Base-by-base conservation (phyloP, 2,797 vertebrate genomes). In the Pseudopleuronectes americanus region DNA sequence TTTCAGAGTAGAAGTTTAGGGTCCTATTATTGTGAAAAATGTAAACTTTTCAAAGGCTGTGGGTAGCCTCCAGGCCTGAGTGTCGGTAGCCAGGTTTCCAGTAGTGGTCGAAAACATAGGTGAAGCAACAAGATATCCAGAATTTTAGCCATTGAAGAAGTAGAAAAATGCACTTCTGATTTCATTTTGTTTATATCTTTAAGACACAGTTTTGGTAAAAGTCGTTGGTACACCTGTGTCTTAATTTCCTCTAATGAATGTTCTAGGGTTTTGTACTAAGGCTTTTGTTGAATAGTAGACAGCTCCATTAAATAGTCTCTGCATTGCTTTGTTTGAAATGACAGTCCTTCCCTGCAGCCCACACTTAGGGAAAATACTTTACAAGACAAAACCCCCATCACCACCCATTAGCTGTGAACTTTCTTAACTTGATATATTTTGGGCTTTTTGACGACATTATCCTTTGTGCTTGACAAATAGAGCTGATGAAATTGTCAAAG, bases 201-300 rank as follows among this genome's bases (percentile, higher is more conserved):
- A 28, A 55, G 13, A 36, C 48, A 51, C 4, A 19, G 12, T 49
- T 57, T 55, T 8, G 10, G 1, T 43, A 21, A 45, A 64, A 31
- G 10, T 21, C 4, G 43, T 31, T 21, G n/a, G 14, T 6, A 31
- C 47, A 21, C 61, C 38, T 31, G 45, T 36, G 52, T 77, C 67
- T 62, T 68, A 31, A 57, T 80, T 76, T 70, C 68, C 55, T 60
- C 55, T 53, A 69, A 83, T 78, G 58, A 63, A 45, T 82, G 54
- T 77, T 72, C 57, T 63, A n/a, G n/a, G n/a, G n/a, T n/a, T n/a
- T n/a, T n/a, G n/a, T n/a, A 73, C 79, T 90, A 57, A 68, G 26
- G 63, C 64, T 54, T 84, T 82, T 85, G 75, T 85, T 86, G 73
- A 68, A 76, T 80, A 82, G 74, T 67, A 36, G 76, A 81, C 64